Base-by-base conservation (phyloP, 2,113 vertebrate species). In the Tautogolabrus adspersus region DNA sequence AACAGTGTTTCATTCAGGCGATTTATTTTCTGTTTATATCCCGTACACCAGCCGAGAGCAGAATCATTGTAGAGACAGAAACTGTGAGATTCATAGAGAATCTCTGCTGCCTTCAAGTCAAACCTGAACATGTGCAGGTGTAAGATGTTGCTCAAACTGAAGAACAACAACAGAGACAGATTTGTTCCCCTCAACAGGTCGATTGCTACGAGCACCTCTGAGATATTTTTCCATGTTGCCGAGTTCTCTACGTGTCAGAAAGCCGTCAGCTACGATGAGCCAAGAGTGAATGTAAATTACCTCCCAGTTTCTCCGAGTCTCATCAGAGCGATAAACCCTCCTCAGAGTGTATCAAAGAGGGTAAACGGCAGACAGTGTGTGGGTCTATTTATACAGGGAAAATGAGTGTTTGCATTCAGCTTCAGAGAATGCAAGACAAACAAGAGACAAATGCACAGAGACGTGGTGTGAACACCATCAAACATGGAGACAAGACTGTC, bases 1-100 rank as follows among this genome's bases (percentile, higher is more conserved):
- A 62, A 76, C 57, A 73, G 3, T 54, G 12, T 62, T 66, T 66
- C 26, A 49, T 51, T 66, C 26, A 62, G 52, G 66, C 22, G 3
- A 65, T 84, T 84, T 81, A 84, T 81, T 87, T 77, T 73, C 19
- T 61, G 46, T 68, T 75, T 44, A 63, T 66, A 52, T 59, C 44
- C 60, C 51, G 46, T 61, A 46, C 15, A 76, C n/a, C 6, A 77
- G 60, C 60, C 44, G 0, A 55, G 64, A n/a, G 78, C 70, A 65
- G 64, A 64, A 72, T 34, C 49, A 80, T 30, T 13, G 52, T 51
- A 40, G 65, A 74, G 57, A 37, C 66, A 72, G 51, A 56, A 8
- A 59, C 16, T 6, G 16, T 56, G 16, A 56, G 64, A 57, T 49
- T 63, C 21, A 1, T 46, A 47, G 22, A 59, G 30, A 52, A 62